Evolutionary conservation across 2,113 vertebrate species (phyloP), one percentile per base, ranked within the genome.

Genomic region (Embiotoca jacksoni): DNA sequence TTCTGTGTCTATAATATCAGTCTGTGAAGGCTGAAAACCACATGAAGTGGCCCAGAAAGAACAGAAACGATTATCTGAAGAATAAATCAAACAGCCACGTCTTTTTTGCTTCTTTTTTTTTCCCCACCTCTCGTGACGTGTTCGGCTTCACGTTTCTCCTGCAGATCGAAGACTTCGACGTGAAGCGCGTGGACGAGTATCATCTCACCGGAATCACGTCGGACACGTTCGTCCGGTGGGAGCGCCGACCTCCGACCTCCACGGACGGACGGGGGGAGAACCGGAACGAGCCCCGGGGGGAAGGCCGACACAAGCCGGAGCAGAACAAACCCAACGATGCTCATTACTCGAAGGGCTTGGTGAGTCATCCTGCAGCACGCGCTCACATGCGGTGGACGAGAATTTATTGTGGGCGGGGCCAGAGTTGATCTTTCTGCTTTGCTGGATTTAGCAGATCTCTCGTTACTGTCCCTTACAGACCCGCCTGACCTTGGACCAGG

Each of bases 161-260:
- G 64, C 92, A 99, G 98, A 96, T 99, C 68, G 96, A 98, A 84
- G 97, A 97, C 84, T 99, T 99, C 77, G 96, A 98, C 33, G 93
- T 96, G 60, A 98, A 97, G 91, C 96, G 89, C 33, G 96, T 97
- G 44, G 98, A 99, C 83, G 98, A 99, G 84, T 98, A 97, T 86
- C 96, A 97, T 66, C 93, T 99, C 71, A 98, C 96, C 46, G 96
- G 96, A 67, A 91, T 98, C 67, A 81, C 94, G 80, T 85, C 94
- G 67, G 96, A 95, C 39, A 89, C 89, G 73, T 97, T 96, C 77
- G 96, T 98, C 37, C 92, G 95, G 6, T 99, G 98, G 98, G 97
- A 98, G 82, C 96, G 95, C 93, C 95, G 96, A 89, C 95, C 95
- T 35, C 88, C 92, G 44, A 90, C 88, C 88, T 95, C 93, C 71